A percentile compares a stretch with the other conserved stretches of the same genome.
Conservation (phyloP, 1,140 invertebrate species). For the Ptiloglossa arizonensis region DNA sequence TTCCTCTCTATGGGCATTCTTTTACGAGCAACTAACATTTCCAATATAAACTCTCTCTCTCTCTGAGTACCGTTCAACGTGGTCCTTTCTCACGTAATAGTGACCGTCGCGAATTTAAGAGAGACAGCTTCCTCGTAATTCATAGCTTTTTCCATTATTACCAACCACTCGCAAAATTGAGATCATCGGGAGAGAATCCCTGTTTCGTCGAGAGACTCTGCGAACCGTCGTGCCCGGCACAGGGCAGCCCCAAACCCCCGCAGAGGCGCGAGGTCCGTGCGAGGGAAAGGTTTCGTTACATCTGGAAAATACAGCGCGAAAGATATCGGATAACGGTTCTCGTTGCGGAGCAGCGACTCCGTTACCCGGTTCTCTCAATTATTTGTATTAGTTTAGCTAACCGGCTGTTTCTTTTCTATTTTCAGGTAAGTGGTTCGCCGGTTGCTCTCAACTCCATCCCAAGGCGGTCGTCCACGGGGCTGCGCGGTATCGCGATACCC, state of each 20-base stretch:
- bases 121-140: neutral
- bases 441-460: conserved; percentile 19
- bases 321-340: conserved; percentile 10
- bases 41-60: no score
- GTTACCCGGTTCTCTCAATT: conserved; percentile 40
- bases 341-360: neutral
- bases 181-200: neutral
- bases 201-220: neutral
- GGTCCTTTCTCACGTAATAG: no score
- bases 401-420: conserved; percentile 68
- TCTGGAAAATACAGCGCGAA: conserved; percentile 2
- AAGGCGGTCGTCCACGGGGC: neutral
- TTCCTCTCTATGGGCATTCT: no score
- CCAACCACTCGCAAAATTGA: conserved; percentile 1
- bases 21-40: no score
- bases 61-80: no score
- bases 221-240: neutral
- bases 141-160: neutral
- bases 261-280: no score
- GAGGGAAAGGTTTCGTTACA: conserved; percentile 1
- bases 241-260: no score
- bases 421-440: conserved; percentile 68
- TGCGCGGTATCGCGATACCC: conserved; percentile 33
- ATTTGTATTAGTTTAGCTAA: conserved; percentile 70
- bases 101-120: neutral